A percentile compares a stretch with the other conserved stretches of the same genome.
These are phyloP conservation scores for Elymnias hypermnestra DNA, from an alignment of 1,140 invertebrate genomes.

Conservation along the genomic window DNA sequence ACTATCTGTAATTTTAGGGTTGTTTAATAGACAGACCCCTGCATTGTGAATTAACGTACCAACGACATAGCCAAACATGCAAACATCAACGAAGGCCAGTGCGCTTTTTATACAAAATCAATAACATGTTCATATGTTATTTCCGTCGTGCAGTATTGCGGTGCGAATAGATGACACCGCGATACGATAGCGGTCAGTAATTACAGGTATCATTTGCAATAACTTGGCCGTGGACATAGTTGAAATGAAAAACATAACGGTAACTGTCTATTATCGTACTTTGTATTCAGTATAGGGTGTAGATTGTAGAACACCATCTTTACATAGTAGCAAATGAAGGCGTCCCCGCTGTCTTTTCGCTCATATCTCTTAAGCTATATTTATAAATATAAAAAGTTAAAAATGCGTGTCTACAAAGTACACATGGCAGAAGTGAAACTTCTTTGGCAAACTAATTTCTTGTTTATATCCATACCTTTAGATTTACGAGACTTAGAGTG, in stretches of 20 bases:
- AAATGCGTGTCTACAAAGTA: too few relatives aligned
- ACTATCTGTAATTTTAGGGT: slow-evolving; percentile 1
- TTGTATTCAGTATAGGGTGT: not conserved
- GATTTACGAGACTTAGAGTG: too few relatives aligned
- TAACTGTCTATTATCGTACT: not conserved
- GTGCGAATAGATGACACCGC: slow-evolving; percentile 52
- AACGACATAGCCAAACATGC: slow-evolving; percentile 16
- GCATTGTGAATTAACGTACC: slow-evolving; percentile 4
- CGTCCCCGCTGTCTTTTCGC: too few relatives aligned
- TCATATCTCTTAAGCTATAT: too few relatives aligned
- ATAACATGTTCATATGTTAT: slow-evolving; percentile 50
- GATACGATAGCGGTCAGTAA: slow-evolving; percentile 50
- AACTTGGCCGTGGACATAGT: slow-evolving; percentile 29
- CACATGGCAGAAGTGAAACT: too few relatives aligned
- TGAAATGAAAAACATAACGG: slow-evolving; percentile 1
- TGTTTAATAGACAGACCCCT: not conserved
- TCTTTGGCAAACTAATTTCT: too few relatives aligned
- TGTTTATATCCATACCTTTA: too few relatives aligned
- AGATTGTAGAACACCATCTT: too few relatives aligned
- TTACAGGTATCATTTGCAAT: slow-evolving; percentile 66
- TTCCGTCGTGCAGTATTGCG: slow-evolving; percentile 37
- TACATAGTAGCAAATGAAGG: too few relatives aligned
- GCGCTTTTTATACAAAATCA: slow-evolving; percentile 59
- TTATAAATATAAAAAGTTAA: too few relatives aligned
- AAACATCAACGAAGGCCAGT: slow-evolving; percentile 35